Base-by-base conservation (phyloP, 2,888 invertebrate species). In the Aphidoletes aphidimyza region DNA sequence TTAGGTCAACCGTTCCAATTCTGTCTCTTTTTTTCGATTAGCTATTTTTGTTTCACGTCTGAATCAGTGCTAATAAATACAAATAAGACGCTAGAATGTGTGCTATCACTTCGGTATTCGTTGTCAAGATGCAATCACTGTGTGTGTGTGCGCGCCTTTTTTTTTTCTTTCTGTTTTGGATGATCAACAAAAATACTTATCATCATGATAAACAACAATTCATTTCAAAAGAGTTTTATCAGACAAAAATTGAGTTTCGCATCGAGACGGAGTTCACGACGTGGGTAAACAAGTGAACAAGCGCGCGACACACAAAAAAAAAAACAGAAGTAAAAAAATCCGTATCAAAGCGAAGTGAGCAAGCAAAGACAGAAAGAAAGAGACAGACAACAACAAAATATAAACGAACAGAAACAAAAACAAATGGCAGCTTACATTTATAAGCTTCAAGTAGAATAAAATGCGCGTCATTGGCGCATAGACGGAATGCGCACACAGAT, bases 181-280 rank as follows among this genome's bases (percentile, higher is more conserved):
- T 37, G 37, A 81, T 37, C 81, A n/a, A 37, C 6, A 81, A 37
- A 81, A 81, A 81, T 81, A 81, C 81, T 36, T 69, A 69, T 69
- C 69, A 69, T 69, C 14, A 30, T 69, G 34, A 69, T 69, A 69
- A 30, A 54, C 54, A 54, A 22, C 54, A 54, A 69, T 69, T 69
- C 69, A 69, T 30, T 69, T 69, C 14, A 30, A 69, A 54, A 14
- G 69, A 69, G 14, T 69, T n/a, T 69, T 69, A 69, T 69, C 69
- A 69, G 69, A 69, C 69, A 69, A 69, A 42, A 69, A 30, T 69
- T 14, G 30, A 69, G 30, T 69, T 69, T 3, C 69, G 69, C 69
- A 30, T 69, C 69, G 69, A 30, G 30, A 69, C 69, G 30, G 69
- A 8, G 54, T 19, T 30, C 69, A 69, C 6, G 69, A 69, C 69